Percentiles rank a stretch among this genome's conserved stretches.
These are phyloP conservation scores for Corynorhinus townsendii DNA, from an alignment of 2,113 vertebrate genomes.

Conservation along the genomic window DNA sequence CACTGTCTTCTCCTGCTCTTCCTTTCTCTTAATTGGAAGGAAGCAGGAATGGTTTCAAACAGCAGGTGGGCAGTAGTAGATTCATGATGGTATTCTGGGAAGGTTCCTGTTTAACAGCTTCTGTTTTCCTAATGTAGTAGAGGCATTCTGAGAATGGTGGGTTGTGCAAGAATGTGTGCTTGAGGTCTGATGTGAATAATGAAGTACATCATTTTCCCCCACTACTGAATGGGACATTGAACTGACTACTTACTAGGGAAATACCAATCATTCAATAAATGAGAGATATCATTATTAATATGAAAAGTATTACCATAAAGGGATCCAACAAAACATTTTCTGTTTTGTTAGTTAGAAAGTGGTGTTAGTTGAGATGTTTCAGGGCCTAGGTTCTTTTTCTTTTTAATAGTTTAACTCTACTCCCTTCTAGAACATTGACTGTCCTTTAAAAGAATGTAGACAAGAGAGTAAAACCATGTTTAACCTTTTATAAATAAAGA, in stretches of 20 bases:
- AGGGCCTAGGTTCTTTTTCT: background rate
- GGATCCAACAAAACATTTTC: background rate
- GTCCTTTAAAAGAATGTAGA: background rate
- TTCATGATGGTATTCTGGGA: background rate
- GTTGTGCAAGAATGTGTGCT: background rate
- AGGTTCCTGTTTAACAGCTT: background rate
- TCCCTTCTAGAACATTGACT: background rate
- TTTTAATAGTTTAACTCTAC: background rate
- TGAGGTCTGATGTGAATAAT: background rate
- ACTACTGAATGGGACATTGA: background rate
- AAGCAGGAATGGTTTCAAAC: background rate
- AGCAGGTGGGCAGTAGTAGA: background rate
- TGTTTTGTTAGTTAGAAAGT: background rate
- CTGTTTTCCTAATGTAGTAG: background rate
- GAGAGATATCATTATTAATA: background rate
- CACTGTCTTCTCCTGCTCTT: too few species aligned
- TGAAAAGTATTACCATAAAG: background rate
- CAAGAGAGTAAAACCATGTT: background rate
- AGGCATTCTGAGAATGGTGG: background rate
- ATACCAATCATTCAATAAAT: background rate
- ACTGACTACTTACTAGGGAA: background rate
- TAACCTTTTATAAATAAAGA: conserved; percentile 5
- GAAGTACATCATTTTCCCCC: background rate
- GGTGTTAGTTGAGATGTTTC: background rate
- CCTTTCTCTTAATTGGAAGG: background rate